phyloP scores from a whole-genome alignment of 2,113 vertebrate species.

The Labrus mixtus region DNA sequence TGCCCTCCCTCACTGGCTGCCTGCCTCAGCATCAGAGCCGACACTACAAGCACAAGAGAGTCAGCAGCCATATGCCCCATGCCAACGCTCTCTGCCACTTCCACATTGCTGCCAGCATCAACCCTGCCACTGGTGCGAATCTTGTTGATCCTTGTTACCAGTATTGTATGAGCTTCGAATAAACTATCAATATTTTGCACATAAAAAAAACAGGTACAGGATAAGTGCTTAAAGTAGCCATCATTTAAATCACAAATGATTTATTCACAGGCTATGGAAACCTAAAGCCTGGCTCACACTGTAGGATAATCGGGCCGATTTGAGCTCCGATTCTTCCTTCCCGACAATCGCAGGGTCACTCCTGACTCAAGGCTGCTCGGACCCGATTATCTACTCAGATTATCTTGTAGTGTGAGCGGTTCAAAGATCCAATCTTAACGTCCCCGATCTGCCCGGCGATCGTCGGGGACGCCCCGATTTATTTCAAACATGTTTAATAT shows the following conservation, averaged over 20 bases:
- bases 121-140: constrained; percentile 89
- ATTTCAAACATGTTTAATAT: no score
- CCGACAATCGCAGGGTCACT: no score
- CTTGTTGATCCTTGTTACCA: neutral
- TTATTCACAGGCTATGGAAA: neutral
- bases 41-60: constrained; percentile 88
- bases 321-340: no score
- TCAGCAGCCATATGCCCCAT: constrained; percentile 83
- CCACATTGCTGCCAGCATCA: constrained; percentile 98
- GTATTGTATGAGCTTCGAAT: neutral
- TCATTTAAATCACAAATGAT: neutral
- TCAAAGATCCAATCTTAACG: no score
- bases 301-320: no score
- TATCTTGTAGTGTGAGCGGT: no score
- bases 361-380: no score
- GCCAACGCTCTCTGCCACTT: constrained; percentile 97
- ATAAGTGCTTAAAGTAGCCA: neutral
- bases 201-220: neutral
- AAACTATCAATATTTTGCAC: no score
- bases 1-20: constrained; percentile 88
- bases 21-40: constrained; percentile 89
- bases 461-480: no score
- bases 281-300: no score
- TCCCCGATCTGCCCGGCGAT: no score
- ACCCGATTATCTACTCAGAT: no score